Evolutionary conservation across 1,140 invertebrate species (phyloP).

Genomic region (Leguminivora glycinivorella): DNA sequence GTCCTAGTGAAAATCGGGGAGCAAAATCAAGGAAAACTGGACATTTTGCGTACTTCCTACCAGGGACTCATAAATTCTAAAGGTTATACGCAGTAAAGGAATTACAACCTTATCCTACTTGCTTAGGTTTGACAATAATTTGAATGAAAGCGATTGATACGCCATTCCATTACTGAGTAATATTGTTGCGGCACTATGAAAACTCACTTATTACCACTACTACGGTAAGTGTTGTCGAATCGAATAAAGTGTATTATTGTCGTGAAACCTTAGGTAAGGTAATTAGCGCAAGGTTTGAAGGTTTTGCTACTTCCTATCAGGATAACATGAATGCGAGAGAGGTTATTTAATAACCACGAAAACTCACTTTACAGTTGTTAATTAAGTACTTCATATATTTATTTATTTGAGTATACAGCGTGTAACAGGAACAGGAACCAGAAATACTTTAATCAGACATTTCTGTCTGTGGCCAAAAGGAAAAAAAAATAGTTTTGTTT

Average conservation of each 20-base stretch:
- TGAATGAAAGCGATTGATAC: background rate
- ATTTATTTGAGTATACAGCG: too few species aligned
- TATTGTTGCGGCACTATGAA: background rate
- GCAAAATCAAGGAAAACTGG: background rate
- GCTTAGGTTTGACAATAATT: background rate
- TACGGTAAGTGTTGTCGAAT: background rate
- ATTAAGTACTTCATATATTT: background rate
- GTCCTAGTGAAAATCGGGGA: background rate
- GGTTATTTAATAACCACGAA: background rate
- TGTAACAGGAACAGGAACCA: too few species aligned
- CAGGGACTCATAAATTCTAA: background rate
- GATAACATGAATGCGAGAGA: background rate
- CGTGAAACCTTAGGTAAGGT: background rate
- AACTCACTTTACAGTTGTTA: background rate
- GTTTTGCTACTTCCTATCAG: background rate
- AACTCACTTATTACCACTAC: background rate
- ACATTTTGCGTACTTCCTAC: background rate
- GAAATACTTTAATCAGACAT: too few species aligned
- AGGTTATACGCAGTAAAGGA: background rate
- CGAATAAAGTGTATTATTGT: background rate
- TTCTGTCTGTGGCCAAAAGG: too few species aligned
- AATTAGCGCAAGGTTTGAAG: background rate
- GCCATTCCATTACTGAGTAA: background rate
- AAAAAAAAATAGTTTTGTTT: too few species aligned
- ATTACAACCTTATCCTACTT: background rate